Evolutionary conservation across 1,140 invertebrate genomes (phyloP).

Genomic region (Ostrea edulis): DNA sequence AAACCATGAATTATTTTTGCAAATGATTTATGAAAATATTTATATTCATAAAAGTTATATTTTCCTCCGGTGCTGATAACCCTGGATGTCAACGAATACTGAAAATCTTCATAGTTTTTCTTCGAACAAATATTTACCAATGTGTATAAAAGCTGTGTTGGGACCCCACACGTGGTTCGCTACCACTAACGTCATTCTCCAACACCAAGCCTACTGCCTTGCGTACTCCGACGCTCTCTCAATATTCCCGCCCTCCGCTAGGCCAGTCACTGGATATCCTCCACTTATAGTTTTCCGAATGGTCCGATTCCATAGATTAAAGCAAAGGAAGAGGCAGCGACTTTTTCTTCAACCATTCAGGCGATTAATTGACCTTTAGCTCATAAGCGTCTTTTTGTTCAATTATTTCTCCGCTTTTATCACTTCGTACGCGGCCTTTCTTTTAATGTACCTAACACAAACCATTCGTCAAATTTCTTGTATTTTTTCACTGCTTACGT

Average conservation of each 20-base stretch:
- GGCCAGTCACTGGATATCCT: slow-evolving; percentile 1
- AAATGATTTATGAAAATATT: slow-evolving; percentile 37
- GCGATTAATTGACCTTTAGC: slow-evolving; percentile 19
- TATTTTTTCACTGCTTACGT: background rate
- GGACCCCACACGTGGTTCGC: slow-evolving; percentile 34
- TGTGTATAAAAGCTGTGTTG: background rate
- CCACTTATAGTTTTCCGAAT: slow-evolving; percentile 2
- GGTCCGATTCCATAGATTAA: slow-evolving; percentile 16
- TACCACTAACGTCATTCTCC: slow-evolving; percentile 2
- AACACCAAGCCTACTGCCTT: background rate
- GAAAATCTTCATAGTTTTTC: slow-evolving; percentile 41
- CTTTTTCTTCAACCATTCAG: slow-evolving; percentile 12
- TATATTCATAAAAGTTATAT: slow-evolving; percentile 33
- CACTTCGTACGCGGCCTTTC: background rate
- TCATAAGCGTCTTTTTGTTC: slow-evolving; percentile 3
- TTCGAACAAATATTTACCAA: slow-evolving; percentile 44
- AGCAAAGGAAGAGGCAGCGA: background rate
- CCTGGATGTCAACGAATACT: slow-evolving; percentile 25
- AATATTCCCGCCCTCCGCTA: slow-evolving; percentile 2
- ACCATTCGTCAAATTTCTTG: background rate
- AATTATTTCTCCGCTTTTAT: slow-evolving; percentile 4
- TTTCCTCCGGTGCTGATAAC: slow-evolving; percentile 31
- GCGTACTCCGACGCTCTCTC: background rate
- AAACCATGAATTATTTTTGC: slow-evolving; percentile 34
- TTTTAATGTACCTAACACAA: background rate